Conservation (phyloP, 2,797 vertebrate genomes). For the Pseudopleuronectes americanus region DNA sequence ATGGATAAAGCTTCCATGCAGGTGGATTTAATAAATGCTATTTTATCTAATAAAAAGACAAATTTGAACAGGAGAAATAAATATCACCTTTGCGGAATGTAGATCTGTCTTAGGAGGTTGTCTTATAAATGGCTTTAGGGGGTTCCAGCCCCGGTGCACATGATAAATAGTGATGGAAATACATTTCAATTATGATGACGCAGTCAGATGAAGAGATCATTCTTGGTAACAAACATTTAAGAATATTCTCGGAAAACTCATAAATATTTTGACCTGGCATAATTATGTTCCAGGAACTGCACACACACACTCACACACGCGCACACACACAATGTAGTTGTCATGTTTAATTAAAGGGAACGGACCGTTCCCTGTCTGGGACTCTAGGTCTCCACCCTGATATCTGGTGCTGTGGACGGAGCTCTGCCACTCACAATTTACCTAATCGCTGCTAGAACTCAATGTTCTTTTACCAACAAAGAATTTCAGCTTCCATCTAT, state of each 20-base stretch:
- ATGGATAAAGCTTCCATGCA: neutral
- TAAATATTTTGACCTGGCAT: neutral
- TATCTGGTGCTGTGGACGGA: conserved; percentile 49
- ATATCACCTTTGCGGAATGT: neutral
- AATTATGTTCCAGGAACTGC: neutral
- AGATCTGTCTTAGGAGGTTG: neutral
- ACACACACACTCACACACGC: neutral
- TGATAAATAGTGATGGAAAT: conserved; percentile 7
- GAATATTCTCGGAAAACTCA: neutral
- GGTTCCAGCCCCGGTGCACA: neutral
- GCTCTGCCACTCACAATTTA: conserved; percentile 35
- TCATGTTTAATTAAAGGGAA: conserved; percentile 32
- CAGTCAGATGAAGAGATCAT: neutral
- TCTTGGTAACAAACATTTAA: neutral
- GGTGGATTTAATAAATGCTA: neutral
- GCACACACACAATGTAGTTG: conserved; percentile 7
- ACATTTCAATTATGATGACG: neutral
- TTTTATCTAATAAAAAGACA: neutral
- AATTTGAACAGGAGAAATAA: neutral
- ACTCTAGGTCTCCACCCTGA: conserved; percentile 31
- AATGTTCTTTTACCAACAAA: neutral
- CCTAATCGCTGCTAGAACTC: neutral
- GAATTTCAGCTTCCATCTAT: neutral
- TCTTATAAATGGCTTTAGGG: neutral
- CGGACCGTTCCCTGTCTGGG: conserved; percentile 34